A percentile compares a stretch with the other conserved stretches of the same genome.
These are phyloP conservation scores for Ametastegia equiseti DNA, from an alignment of 2,888 invertebrate species.

Conservation along the genomic window DNA sequence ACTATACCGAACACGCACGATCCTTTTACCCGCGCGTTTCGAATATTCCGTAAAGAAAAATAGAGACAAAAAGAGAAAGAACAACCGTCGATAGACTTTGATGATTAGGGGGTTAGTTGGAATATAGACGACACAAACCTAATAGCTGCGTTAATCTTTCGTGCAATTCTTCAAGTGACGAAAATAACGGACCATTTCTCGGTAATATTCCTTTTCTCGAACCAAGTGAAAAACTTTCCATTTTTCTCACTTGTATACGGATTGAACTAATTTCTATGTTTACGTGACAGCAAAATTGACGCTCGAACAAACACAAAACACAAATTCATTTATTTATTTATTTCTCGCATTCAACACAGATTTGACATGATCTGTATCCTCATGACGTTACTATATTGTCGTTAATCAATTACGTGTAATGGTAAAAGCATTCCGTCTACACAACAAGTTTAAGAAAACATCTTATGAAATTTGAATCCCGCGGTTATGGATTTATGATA, in stretches of 20 bases:
- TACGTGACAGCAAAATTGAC: no score
- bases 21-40: slow-evolving; percentile 33
- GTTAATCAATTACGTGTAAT: no score
- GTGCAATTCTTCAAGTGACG: slow-evolving; percentile 71
- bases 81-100: no score
- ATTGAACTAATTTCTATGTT: background rate
- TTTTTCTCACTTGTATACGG: background rate
- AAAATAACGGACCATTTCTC: slow-evolving; percentile 66
- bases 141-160: slow-evolving; percentile 71
- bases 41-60: background rate
- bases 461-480: background rate
- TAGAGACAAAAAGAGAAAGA: no score
- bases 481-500: background rate
- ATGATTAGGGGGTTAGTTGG: no score
- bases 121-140: slow-evolving; percentile 62
- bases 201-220: background rate
- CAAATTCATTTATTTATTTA: no score
- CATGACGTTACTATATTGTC: no score
- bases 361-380: no score
- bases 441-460: background rate
- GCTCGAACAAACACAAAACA: no score
- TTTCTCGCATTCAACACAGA: no score
- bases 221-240: slow-evolving; percentile 41
- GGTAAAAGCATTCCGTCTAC: no score
- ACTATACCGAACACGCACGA: slow-evolving; percentile 49